Base-by-base conservation (phyloP, 2,888 invertebrate genomes). In the Hemaris fuciformis region DNA sequence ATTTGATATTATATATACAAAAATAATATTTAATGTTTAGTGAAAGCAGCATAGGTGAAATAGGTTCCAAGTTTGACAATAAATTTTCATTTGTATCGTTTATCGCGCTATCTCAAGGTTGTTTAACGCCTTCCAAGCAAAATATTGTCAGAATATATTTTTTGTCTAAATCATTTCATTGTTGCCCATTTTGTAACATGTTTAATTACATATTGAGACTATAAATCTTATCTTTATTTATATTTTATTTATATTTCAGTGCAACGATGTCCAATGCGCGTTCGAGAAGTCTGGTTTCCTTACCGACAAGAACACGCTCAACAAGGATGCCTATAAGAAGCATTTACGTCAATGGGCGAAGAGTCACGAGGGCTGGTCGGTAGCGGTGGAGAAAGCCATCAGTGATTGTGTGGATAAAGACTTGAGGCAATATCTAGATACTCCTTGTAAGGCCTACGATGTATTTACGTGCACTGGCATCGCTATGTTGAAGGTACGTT, bases 391-490 rank as follows among this genome's bases (percentile, higher is more conserved):
- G 10, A 86, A 83, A 53, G 91, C 84, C 0, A 85, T 91, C 1
- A 74, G 67, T 0, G 91, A 91, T 63, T 92, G 91, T 53, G 83
- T 91, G 0, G 86, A 91, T 4, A 84, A 70, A 3, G 88, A 91
- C 8, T 70, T 89, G 0, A 78, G 91, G 27, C 91, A 91, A 64
- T 84, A 90, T 60, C 67, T 91, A 25, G 83, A 83, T 59, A 75
- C 76, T 10, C 86, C 91, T 1, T 92, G 91, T 71, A 84, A 79
- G 56, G 89, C 91, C 0, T 91, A 91, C 60, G 91, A 92, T 61
- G 89, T 91, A 0, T 91, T 91, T 60, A 81, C 88, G 22, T 92
- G 91, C 62, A 91, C 91, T 18, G 88, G 90, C 0, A 90, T 91
- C 25, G 89, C 91, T 68, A 84, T 92, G 85, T 64, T 92, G 31